A percentile compares a stretch with the other conserved stretches of the same genome.
phyloP scores from a whole-genome alignment of 2,888 invertebrate species.

The Shargacucullia verbasci region DNA sequence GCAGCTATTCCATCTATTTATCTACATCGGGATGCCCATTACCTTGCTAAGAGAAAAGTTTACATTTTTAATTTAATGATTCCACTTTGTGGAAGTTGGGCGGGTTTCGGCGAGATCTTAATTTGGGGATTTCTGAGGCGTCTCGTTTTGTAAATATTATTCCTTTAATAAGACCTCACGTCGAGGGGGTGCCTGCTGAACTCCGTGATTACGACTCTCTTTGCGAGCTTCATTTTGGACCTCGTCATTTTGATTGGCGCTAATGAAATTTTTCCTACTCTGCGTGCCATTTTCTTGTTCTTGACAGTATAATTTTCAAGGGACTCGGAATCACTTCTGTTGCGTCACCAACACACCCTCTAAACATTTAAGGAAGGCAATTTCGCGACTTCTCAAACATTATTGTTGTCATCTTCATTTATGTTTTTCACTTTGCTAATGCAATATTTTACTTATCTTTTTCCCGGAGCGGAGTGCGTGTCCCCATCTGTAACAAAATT shows the following conservation, averaged over 20 bases:
- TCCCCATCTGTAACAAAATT: constrained; percentile 87
- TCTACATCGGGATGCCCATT: constrained; percentile 90
- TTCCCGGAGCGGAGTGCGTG: constrained; percentile 81
- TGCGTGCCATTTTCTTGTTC: constrained; percentile 85
- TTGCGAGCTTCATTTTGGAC: constrained; percentile 88
- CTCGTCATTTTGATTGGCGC: constrained; percentile 89
- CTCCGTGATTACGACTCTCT: constrained; percentile 89
- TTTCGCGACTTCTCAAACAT: constrained; percentile 78
- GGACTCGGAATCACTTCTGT: constrained; percentile 77
- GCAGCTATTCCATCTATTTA: constrained; percentile 90
- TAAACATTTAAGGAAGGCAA: constrained; percentile 80
- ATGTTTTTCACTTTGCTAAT: constrained; percentile 86
- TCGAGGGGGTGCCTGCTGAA: constrained; percentile 86
- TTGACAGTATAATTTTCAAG: constrained; percentile 86
- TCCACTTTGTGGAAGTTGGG: constrained; percentile 90
- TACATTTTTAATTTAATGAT: constrained; percentile 90
- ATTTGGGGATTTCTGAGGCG: constrained; percentile 90
- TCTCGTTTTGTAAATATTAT: constrained; percentile 90
- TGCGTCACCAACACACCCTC: constrained; percentile 81
- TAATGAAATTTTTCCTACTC: constrained; percentile 89
- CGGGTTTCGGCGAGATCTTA: constrained; percentile 89
- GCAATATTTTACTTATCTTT: constrained; percentile 86
- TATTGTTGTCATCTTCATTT: constrained; percentile 83
- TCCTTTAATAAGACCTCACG: constrained; percentile 89
- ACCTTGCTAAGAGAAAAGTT: constrained; percentile 90